Evolutionary conservation across 2,888 invertebrate genomes (phyloP), one percentile per base, ranked within the genome.

Genomic region (Blomia tropicalis): DNA sequence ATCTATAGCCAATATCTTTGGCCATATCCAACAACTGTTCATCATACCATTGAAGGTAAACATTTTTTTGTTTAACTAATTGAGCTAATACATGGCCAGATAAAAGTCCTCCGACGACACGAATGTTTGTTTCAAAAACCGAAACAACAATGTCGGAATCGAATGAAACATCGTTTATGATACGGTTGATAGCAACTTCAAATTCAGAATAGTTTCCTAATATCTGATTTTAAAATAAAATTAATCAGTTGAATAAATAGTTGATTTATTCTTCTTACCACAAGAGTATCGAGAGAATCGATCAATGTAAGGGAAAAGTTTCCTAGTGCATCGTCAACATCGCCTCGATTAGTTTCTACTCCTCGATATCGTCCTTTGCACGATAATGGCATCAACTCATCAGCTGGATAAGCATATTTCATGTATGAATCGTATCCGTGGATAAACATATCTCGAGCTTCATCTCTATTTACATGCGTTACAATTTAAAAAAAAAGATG

Each of bases 71-170:
- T 74, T 87, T 85, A 61, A 95, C 76, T 68, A 84, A 83, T 69
- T 82, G 82, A 0, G 91, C 85, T 65, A 95, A 77, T 66, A 93
- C 83, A 73, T 98, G 96, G 17, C 87, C 92, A 4, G 92, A 92
- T 19, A 95, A 74, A 29, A 96, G 77, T 47, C 95, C 95, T 3
- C 96, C 96, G n/a, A 98, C 77, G 77, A 98, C 84, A 69, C 96
- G 79, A 69, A 98, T 98, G 74, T 96, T 98, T 7, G 93, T 93
- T 76, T 98, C 96, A 75, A 98, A 98, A 3, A 98, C 90, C 0
- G 95, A 95, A 7, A 98, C 95, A 60, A 91, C 82, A 65, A 95
- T 82, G 75, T 98, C 92, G 68, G 81, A 85, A 73, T 98, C 91
- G 75, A 98, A 96, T 61, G 80, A 81, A 5, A 95, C 89, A 73